Evolutionary conservation across 2,113 vertebrate genomes (phyloP).

Genomic region (Poeciliopsis turrubarensis): DNA sequence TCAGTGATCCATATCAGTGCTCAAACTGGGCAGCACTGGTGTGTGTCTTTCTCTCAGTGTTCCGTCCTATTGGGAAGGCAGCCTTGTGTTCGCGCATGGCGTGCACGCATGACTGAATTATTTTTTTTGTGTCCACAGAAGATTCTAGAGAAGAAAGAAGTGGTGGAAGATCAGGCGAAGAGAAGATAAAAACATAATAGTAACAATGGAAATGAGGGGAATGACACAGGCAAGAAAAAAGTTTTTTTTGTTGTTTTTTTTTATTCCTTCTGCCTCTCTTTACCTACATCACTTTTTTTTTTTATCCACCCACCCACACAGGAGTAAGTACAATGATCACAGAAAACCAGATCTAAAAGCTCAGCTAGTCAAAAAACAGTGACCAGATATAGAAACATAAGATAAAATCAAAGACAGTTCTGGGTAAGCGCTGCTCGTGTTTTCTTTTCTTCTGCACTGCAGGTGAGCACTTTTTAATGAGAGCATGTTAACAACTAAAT

Average conservation of each 20-base stretch:
- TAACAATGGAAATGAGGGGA: slow-evolving; percentile 20
- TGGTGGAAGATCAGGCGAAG: slow-evolving; percentile 21
- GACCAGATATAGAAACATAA: slow-evolving; percentile 37
- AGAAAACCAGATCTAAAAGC: slow-evolving; percentile 60
- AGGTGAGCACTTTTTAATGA: slow-evolving; percentile 41
- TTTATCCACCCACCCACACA: slow-evolving; percentile 49
- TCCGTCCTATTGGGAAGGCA: slow-evolving; percentile 39
- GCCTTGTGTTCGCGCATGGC: slow-evolving; percentile 14
- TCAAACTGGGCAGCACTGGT: slow-evolving; percentile 54
- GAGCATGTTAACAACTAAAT: slow-evolving; percentile 1
- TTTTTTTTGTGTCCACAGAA: slow-evolving; percentile 10
- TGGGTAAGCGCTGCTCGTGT: slow-evolving; percentile 4
- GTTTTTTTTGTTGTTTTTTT: slow-evolving; percentile 19
- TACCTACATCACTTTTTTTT: slow-evolving; percentile 32
- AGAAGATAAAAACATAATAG: slow-evolving; percentile 46
- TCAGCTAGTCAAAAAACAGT: slow-evolving; percentile 49
- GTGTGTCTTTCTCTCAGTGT: slow-evolving; percentile 53
- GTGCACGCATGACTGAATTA: slow-evolving; percentile 18
- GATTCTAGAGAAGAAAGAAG: slow-evolving; percentile 14
- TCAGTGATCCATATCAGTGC: slow-evolving; percentile 54
- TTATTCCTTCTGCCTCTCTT: slow-evolving; percentile 25
- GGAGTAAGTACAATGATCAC: slow-evolving; percentile 61
- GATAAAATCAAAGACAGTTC: slow-evolving; percentile 26
- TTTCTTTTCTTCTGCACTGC: slow-evolving; percentile 14
- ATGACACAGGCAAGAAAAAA: slow-evolving; percentile 29